These are phyloP conservation scores for Plagodis pulveraria DNA, from an alignment of 2,888 invertebrate genomes.

Conservation along the genomic window DNA sequence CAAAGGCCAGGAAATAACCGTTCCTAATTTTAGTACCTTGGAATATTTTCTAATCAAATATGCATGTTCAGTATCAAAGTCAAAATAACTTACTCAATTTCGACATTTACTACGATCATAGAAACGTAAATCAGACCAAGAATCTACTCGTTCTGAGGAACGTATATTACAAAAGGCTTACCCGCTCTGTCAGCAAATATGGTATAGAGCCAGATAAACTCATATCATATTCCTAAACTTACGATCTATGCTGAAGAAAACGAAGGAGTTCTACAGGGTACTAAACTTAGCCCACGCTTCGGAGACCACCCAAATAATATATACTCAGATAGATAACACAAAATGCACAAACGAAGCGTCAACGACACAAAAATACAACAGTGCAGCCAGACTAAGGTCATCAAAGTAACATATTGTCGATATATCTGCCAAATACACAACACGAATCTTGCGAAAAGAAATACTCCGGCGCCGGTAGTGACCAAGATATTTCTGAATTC, in stretches of 20 bases:
- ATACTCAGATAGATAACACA: constrained; percentile 11
- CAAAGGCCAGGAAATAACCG: no score
- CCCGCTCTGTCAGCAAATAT: no score
- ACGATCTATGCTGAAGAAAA: constrained; percentile 4
- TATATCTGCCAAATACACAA: constrained; percentile 49
- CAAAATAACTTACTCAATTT: no score
- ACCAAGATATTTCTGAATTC: constrained; percentile 48
- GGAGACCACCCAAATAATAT: neutral
- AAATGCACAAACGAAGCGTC: constrained; percentile 22
- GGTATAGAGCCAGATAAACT: no score
- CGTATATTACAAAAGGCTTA: no score
- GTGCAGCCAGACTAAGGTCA: constrained; percentile 1
- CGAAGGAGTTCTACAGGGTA: constrained; percentile 5
- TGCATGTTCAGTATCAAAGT: no score
- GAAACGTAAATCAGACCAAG: no score
- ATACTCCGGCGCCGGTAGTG: constrained; percentile 44
- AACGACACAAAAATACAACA: constrained; percentile 30
- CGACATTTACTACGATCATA: no score
- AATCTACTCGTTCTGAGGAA: no score
- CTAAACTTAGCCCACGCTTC: constrained; percentile 1
- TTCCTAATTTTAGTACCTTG: no score
- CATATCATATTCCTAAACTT: neutral
- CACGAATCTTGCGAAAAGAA: constrained; percentile 37
- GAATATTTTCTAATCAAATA: no score
- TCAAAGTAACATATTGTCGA: constrained; percentile 27